Percentiles rank a stretch among this genome's conserved stretches.
Evolutionary conservation across 2,888 invertebrate genomes (phyloP).

Genomic region (Cetonia aurata): DNA sequence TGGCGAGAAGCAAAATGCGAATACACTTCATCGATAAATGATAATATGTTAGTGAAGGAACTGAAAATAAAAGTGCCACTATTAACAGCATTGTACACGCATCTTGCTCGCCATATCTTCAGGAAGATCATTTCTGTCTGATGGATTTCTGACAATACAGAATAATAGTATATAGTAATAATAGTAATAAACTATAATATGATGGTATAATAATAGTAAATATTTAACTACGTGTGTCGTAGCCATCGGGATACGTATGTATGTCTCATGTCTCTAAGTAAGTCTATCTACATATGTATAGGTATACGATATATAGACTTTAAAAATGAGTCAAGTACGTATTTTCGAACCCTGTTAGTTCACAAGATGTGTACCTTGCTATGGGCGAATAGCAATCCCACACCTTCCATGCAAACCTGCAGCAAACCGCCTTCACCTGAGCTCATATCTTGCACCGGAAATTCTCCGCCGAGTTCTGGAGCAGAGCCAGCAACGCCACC

Average conservation of each 20-base stretch:
- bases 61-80: too few species aligned
- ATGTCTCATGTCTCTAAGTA: not conserved
- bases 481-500: slow-evolving; percentile 79
- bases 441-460: slow-evolving; percentile 97
- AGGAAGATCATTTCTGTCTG: slow-evolving; percentile 25
- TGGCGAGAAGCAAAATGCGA: slow-evolving; percentile 45
- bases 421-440: slow-evolving; percentile 97
- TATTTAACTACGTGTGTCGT: slow-evolving; percentile 26
- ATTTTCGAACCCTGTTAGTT: slow-evolving; percentile 28
- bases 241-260: slow-evolving; percentile 9
- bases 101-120: slow-evolving; percentile 34
- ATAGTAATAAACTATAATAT: slow-evolving; percentile 22
- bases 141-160: slow-evolving; percentile 25
- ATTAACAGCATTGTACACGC: not conserved
- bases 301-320: slow-evolving; percentile 14
- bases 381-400: slow-evolving; percentile 97
- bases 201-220: slow-evolving; percentile 13
- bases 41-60: not conserved
- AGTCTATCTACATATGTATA: slow-evolving; percentile 21
- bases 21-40: slow-evolving; percentile 19
- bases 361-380: slow-evolving; percentile 86
- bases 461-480: slow-evolving; percentile 91
- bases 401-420: slow-evolving; percentile 99
- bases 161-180: slow-evolving; percentile 22
- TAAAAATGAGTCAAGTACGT: slow-evolving; percentile 28